Evolutionary conservation across 2,113 vertebrate species (phyloP).

Genomic region (Lichenostomus cassidix): DNA sequence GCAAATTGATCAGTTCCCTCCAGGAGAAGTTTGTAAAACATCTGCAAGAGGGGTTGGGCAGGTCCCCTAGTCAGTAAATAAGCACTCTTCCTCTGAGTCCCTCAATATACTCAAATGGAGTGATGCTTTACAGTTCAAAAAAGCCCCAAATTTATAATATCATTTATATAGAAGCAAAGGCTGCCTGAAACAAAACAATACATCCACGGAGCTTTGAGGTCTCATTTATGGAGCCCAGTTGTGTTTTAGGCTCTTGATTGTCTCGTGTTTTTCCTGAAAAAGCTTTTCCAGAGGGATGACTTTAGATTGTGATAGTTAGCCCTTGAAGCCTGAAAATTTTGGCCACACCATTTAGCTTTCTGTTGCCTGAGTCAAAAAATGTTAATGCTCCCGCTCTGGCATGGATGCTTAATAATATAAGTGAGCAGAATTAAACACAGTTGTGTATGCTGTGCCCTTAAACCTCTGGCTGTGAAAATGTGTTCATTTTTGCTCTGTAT

Average conservation of each 20-base stretch:
- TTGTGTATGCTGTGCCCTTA: conserved; percentile 56
- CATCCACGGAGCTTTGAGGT: background rate
- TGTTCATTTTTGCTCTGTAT: conserved; percentile 13
- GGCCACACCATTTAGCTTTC: conserved; percentile 12
- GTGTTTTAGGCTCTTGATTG: background rate
- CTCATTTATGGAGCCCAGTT: background rate
- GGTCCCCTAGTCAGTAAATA: background rate
- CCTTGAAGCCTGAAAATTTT: background rate
- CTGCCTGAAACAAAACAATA: background rate
- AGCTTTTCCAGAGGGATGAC: background rate
- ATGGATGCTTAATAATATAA: conserved; percentile 52
- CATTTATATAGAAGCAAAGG: background rate
- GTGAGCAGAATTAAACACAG: conserved; percentile 61
- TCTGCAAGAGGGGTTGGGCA: background rate
- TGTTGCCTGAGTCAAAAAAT: background rate
- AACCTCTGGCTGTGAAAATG: conserved; percentile 37
- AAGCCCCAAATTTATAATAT: background rate
- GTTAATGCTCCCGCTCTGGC: conserved; percentile 56
- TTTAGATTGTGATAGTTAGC: background rate
- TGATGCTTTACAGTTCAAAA: background rate
- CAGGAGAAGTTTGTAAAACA: background rate
- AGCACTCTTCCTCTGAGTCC: background rate
- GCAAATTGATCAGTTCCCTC: background rate
- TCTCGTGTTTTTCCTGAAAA: background rate
- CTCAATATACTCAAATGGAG: background rate